Percentiles rank a stretch among this genome's conserved stretches.
Conservation (phyloP, 2,888 invertebrate genomes). For the Lasioglossum morio region DNA sequence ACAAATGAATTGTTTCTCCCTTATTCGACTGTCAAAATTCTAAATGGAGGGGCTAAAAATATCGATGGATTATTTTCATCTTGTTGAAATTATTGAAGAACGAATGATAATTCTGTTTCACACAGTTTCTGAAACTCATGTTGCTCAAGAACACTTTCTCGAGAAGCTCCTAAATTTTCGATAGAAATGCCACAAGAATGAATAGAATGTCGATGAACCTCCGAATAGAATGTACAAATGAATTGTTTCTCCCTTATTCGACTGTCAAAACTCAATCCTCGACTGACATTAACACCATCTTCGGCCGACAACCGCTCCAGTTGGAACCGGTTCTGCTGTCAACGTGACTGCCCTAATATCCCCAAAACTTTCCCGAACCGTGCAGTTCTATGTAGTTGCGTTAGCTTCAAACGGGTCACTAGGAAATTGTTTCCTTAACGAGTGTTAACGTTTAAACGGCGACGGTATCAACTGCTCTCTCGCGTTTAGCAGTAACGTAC, state of each 20-base stretch:
- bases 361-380: slow-evolving; percentile 46
- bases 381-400: slow-evolving; percentile 16
- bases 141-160: too few relatives aligned
- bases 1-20: background rate
- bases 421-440: slow-evolving; percentile 33
- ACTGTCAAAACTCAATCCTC: background rate
- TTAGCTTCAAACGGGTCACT: slow-evolving; percentile 19
- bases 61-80: too few relatives aligned
- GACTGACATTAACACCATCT: slow-evolving; percentile 17
- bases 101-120: too few relatives aligned
- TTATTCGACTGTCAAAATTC: background rate
- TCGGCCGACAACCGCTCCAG: slow-evolving; percentile 25
- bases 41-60: too few relatives aligned
- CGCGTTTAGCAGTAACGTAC: slow-evolving; percentile 42
- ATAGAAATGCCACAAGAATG: background rate
- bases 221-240: background rate
- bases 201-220: background rate
- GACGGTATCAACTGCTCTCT: background rate
- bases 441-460: background rate
- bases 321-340: slow-evolving; percentile 42
- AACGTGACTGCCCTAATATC: slow-evolving; percentile 19
- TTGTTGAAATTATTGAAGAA: too few relatives aligned
- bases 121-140: too few relatives aligned
- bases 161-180: background rate
- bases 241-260: background rate